These are phyloP conservation scores for Mongoloraphidia duomilia DNA, from an alignment of 2,888 invertebrate genomes.

Conservation along the genomic window DNA sequence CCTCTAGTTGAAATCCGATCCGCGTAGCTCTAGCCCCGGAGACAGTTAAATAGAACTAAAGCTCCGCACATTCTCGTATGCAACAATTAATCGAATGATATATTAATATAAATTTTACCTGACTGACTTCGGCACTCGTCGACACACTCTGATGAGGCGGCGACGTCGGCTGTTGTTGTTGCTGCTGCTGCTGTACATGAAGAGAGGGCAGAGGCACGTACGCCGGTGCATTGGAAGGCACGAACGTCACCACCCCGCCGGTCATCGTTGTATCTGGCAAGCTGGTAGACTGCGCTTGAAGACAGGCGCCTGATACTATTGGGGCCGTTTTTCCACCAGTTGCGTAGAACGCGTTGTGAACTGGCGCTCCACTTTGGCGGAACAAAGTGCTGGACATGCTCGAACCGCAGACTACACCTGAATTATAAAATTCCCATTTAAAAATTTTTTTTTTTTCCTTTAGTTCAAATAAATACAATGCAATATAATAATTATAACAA, in stretches of 20 bases:
- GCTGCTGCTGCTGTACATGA: slow-evolving; percentile 32
- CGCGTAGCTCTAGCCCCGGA: too few relatives aligned
- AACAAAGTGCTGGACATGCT: slow-evolving; percentile 30
- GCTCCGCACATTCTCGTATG: too few relatives aligned
- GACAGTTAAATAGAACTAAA: too few relatives aligned
- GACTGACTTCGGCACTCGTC: slow-evolving; percentile 39
- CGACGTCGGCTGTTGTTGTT: slow-evolving; percentile 12
- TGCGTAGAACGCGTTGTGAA: slow-evolving; percentile 33
- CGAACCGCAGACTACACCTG: slow-evolving; percentile 29
- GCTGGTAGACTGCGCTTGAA: slow-evolving; percentile 19
- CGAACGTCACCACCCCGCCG: slow-evolving; percentile 24
- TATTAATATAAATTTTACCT: slow-evolving; percentile 22
- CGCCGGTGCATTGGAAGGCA: slow-evolving; percentile 18
- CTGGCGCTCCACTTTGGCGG: slow-evolving; percentile 27
- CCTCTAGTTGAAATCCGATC: too few relatives aligned
- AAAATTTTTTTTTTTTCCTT: neutral
- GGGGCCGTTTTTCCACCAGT: slow-evolving; percentile 13
- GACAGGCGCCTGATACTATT: slow-evolving; percentile 16
- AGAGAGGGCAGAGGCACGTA: slow-evolving; percentile 31
- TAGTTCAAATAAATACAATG: too few relatives aligned
- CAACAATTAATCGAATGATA: neutral
- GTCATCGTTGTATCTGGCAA: slow-evolving; percentile 22
- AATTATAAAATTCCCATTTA: slow-evolving; percentile 6
- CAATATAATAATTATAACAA: too few relatives aligned
- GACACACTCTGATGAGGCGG: slow-evolving; percentile 27